Evolutionary conservation across 2,888 invertebrate genomes (phyloP).

Genomic region (Trichogramma evanescens): DNA sequence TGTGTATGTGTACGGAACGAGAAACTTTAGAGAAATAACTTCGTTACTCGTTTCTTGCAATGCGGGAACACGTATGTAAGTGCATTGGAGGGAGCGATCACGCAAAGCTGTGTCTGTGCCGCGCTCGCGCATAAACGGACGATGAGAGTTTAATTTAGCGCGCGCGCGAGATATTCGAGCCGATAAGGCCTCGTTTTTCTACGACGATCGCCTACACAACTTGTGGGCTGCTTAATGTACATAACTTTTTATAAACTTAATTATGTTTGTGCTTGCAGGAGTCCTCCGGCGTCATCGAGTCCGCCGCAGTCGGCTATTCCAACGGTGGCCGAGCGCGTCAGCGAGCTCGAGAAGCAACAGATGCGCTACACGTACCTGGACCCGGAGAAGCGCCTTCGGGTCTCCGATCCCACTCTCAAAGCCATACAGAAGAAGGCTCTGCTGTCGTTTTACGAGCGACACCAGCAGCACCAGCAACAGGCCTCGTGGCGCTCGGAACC

Average conservation of each 20-base stretch:
- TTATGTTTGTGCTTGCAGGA: constrained; percentile 24
- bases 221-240: too few species aligned
- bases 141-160: too few species aligned
- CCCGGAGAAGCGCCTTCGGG: constrained; percentile 65
- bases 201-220: too few species aligned
- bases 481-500: constrained; percentile 57
- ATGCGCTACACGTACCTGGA: constrained; percentile 63
- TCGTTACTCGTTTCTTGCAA: too few species aligned
- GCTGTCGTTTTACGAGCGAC: constrained; percentile 72
- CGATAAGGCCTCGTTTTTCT: too few species aligned
- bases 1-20: neutral
- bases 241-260: too few species aligned
- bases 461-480: constrained; percentile 54
- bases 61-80: too few species aligned
- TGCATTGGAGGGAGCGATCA: too few species aligned
- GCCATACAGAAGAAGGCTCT: constrained; percentile 78
- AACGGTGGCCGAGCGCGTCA: constrained; percentile 53
- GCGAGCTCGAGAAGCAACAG: constrained; percentile 50
- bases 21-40: too few species aligned
- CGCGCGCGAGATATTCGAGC: too few species aligned
- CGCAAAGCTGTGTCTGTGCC: too few species aligned
- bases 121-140: too few species aligned
- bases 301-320: constrained; percentile 47
- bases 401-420: constrained; percentile 68
- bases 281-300: constrained; percentile 26